Percentiles rank a stretch among this genome's conserved stretches.
Evolutionary conservation across 92 coral and sea anemone species (phyloP).

Genomic region (Porites cylindrica): DNA sequence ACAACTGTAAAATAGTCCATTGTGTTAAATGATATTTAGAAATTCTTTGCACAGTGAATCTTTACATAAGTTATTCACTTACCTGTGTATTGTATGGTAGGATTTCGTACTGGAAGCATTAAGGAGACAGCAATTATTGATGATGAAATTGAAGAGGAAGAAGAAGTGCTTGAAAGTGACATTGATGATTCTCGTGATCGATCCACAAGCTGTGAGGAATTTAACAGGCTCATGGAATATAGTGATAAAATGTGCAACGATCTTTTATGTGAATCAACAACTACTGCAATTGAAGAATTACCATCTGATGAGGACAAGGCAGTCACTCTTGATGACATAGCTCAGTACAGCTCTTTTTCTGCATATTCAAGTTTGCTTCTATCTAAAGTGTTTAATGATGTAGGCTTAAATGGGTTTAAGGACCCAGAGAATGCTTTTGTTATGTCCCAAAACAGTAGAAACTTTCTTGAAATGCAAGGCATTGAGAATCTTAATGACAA

Average conservation of each 20-base stretch:
- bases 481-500: constrained; percentile 21
- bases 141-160: constrained; percentile 70
- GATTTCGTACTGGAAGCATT: constrained; percentile 44
- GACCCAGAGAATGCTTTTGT: constrained; percentile 41
- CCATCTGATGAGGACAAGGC: constrained; percentile 27
- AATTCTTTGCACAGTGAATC: not conserved
- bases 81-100: constrained; percentile 11
- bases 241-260: constrained; percentile 73
- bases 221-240: constrained; percentile 63
- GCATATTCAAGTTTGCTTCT: constrained; percentile 80
- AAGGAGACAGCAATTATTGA: constrained; percentile 86
- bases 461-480: constrained; percentile 37
- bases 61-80: not conserved
- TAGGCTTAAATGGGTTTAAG: constrained; percentile 67
- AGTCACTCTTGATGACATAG: constrained; percentile 52
- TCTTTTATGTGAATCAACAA: constrained; percentile 71
- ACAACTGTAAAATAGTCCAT: not conserved
- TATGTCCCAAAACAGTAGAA: constrained; percentile 23
- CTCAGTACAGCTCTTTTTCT: constrained; percentile 69
- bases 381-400: constrained; percentile 71
- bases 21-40: not conserved
- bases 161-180: constrained; percentile 54
- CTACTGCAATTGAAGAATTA: constrained; percentile 50
- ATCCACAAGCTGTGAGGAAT: constrained; percentile 55
- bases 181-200: constrained; percentile 58